Percentiles rank a stretch among this genome's conserved stretches.
Evolutionary conservation across 2,888 invertebrate genomes (phyloP).

Genomic region (Villa cingulata): DNA sequence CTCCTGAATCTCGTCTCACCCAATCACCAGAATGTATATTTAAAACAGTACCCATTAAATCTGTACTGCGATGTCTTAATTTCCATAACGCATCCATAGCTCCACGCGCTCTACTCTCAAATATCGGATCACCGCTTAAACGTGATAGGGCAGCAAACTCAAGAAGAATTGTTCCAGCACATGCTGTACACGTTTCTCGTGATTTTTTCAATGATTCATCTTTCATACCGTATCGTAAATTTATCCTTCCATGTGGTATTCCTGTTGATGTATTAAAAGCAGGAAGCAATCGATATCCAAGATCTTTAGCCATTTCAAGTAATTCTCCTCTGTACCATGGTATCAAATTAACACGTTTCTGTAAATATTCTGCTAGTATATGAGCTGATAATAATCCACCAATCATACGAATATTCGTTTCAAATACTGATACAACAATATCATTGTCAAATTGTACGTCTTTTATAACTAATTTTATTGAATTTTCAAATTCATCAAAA

Average conservation of each 20-base stretch:
- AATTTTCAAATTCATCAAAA: constrained; percentile 85
- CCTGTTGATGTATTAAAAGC: constrained; percentile 97
- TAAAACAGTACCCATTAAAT: constrained; percentile 93
- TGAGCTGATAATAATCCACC: constrained; percentile 91
- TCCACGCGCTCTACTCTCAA: constrained; percentile 86
- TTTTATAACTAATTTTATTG: constrained; percentile 69
- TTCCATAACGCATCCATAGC: constrained; percentile 97
- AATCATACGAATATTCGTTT: constrained; percentile 94
- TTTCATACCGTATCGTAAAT: constrained; percentile 70
- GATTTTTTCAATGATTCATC: constrained; percentile 57
- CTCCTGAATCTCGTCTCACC: constrained; percentile 91
- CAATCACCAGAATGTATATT: constrained; percentile 98
- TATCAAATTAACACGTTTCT: constrained; percentile 58
- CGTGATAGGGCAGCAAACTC: constrained; percentile 95
- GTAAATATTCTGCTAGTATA: constrained; percentile 69
- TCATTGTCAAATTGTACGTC: constrained; percentile 89
- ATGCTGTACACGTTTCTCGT: constrained; percentile 92
- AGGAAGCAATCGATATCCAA: constrained; percentile 85
- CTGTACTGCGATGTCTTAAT: constrained; percentile 72
- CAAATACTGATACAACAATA: constrained; percentile 92
- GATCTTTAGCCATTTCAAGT: constrained; percentile 77
- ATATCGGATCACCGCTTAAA: constrained; percentile 79
- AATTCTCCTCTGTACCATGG: constrained; percentile 81
- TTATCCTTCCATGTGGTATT: constrained; percentile 91
- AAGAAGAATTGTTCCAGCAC: constrained; percentile 93